Evolutionary conservation across 2,888 invertebrate species (phyloP), one percentile per base, ranked within the genome.

Genomic region (Abrostola tripartita): DNA sequence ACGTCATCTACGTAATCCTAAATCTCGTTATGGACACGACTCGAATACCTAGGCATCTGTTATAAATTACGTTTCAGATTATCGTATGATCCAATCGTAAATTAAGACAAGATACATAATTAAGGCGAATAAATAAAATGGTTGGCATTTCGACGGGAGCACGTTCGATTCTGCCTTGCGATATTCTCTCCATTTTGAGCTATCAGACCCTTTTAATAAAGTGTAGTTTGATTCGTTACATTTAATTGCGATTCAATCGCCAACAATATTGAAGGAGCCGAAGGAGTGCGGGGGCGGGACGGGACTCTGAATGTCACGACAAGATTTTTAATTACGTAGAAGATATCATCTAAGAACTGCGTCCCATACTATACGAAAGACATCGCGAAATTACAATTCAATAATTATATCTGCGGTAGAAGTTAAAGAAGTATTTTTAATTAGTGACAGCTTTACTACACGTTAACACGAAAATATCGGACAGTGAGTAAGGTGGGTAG

Each of bases 91-190:
- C 92, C 93, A 94, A 94, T 94, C 94, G 94, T 94, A 94, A 94
- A 94, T 94, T 94, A 94, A 94, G 94, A 94, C 94, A 94, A 94
- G 94, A 94, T 94, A 94, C 94, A 94, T 94, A 94, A 94, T 94
- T 94, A 94, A 94, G 93, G 94, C 85, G 91, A 94, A 94, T 94
- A 94, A 94, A 94, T 94, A 94, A 94, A 94, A 94, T 93, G 93
- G 93, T 92, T 94, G 94, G 94, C 94, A 94, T 94, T 94, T 94
- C 92, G 90, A 93, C 92, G 92, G 93, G 92, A 93, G 92, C 93
- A 93, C 93, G 93, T 93, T 93, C 92, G 92, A 92, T 93, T 92
- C 91, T 86, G 86, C 85, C 78, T 82, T 65, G 81, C 86, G 90
- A 90, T 91, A 89, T 81, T 80, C 80, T 83, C 83, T 87, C 91